Evolutionary conservation across 30 jellyfish, hydroid and myxozoan species (phyloP), one percentile per base, ranked within the genome.

Genomic region (Pseudorhiza aurosa): DNA sequence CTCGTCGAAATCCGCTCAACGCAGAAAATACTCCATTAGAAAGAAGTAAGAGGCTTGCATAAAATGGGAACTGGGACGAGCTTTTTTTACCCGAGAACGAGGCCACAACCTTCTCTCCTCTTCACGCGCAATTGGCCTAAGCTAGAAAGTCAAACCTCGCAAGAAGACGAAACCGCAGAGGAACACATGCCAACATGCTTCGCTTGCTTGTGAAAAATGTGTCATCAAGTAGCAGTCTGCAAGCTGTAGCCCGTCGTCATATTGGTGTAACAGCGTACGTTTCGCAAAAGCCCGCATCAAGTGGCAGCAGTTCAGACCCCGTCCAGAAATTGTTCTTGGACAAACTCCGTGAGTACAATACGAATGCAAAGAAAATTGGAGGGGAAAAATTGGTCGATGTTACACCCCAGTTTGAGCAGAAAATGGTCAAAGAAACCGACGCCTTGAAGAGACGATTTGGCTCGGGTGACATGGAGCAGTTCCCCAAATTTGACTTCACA

Each of bases 401-500:
- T 40, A 74, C 74, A 36, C 77, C 97, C 0, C 90, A 82, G 36
- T 46, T 69, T 28, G 97, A 90, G 76, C 76, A 45, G 58, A 51
- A 76, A 58, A 56, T 90, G 78, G 29, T 56, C 33, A 67, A 85
- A 28, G 97, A 83, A 47, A 70, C 43, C 35, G 94, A 90, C 15
- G 84, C 83, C 27, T 33, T 90, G 86, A 77, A 68, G 72, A 45
- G 97, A 36, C 56, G 97, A 26, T 90, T 72, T 65, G 97, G 97
- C 18, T 83, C 88, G 2, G 97, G 96, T 0, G 77, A 82, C 87
- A 22, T 90, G 80, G 96, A 74, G 62, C 96, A 82, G 33, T 75
- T 90, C 31, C 97, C 97, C 45, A 90, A 83, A 49, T 90, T 90
- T 60, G 86, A 95, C 86, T 90, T 90, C 58, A 44, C 10, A 11